Evolutionary conservation across 2,888 invertebrate genomes (phyloP).

Genomic region (Stenodera caucasica): DNA sequence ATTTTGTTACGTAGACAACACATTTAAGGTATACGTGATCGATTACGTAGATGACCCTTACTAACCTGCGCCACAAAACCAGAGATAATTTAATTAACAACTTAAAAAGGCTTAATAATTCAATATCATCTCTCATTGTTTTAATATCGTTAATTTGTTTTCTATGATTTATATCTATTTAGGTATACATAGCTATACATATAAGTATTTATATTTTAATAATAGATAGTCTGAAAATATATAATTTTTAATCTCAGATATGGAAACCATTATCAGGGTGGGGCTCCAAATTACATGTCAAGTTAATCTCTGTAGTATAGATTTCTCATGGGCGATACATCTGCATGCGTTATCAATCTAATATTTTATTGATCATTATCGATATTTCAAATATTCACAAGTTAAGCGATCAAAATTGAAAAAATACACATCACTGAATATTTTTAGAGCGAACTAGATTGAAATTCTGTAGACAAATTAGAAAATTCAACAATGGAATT

Average conservation of each 20-base stretch:
- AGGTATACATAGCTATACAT: no score
- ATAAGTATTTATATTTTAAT: no score
- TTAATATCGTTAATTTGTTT: no score
- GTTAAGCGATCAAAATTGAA: background rate
- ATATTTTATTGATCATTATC: background rate
- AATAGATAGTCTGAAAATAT: no score
- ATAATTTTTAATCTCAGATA: background rate
- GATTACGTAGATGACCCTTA: slow-evolving; percentile 18
- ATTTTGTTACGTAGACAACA: slow-evolving; percentile 27
- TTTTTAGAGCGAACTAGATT: slow-evolving; percentile 1
- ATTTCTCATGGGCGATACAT: background rate
- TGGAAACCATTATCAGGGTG: background rate
- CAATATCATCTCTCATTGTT: no score
- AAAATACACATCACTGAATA: background rate
- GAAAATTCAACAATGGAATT: slow-evolving; percentile 11
- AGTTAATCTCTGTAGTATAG: background rate
- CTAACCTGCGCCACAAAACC: slow-evolving; percentile 4
- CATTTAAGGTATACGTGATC: slow-evolving; percentile 20
- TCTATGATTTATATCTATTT: no score
- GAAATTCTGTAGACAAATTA: slow-evolving; percentile 12
- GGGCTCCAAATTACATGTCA: background rate
- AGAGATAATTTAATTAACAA: slow-evolving; percentile 20
- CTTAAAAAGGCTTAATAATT: slow-evolving; percentile 10
- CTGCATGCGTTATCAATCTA: background rate
- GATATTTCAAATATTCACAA: background rate